Percentiles rank a stretch among this genome's conserved stretches.
These are phyloP conservation scores for Mallotus villosus DNA, from an alignment of 2,797 vertebrate species.

Conservation along the genomic window DNA sequence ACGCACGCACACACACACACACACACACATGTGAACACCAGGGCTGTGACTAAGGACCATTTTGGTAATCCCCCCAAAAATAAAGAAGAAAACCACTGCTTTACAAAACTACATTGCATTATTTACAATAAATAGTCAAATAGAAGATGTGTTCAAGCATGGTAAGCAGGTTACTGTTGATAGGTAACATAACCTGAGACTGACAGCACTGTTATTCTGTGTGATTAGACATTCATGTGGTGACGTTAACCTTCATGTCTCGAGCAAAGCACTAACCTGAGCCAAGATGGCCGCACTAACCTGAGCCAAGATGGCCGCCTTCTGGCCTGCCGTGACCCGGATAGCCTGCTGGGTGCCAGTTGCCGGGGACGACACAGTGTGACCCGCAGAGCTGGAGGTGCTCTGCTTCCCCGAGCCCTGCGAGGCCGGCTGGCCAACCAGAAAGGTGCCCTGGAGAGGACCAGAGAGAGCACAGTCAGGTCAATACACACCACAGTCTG, in stretches of 20 bases:
- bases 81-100: too few relatives aligned
- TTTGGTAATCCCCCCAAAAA: too few relatives aligned
- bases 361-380: slow-evolving; percentile 79
- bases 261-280: slow-evolving; percentile 77
- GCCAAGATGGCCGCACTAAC: slow-evolving; percentile 91
- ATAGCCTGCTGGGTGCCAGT: slow-evolving; percentile 85
- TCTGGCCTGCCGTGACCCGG: slow-evolving; percentile 94
- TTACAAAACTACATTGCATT: too few relatives aligned
- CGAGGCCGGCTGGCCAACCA: slow-evolving; percentile 91
- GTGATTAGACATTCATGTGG: not conserved
- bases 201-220: not conserved
- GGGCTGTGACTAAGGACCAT: too few relatives aligned
- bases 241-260: not conserved
- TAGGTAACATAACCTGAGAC: not conserved
- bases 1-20: too few relatives aligned
- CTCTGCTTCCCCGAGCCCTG: slow-evolving; percentile 88
- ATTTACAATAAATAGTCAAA: not conserved
- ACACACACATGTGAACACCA: too few relatives aligned
- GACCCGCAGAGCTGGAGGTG: slow-evolving; percentile 75
- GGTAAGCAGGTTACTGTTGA: not conserved
- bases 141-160: not conserved
- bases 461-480: not conserved
- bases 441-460: slow-evolving; percentile 87
- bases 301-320: slow-evolving; percentile 94
- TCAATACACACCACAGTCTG: not conserved